Evolutionary conservation across 2,113 vertebrate species (phyloP).

Genomic region (Lutjanus erythropterus): DNA sequence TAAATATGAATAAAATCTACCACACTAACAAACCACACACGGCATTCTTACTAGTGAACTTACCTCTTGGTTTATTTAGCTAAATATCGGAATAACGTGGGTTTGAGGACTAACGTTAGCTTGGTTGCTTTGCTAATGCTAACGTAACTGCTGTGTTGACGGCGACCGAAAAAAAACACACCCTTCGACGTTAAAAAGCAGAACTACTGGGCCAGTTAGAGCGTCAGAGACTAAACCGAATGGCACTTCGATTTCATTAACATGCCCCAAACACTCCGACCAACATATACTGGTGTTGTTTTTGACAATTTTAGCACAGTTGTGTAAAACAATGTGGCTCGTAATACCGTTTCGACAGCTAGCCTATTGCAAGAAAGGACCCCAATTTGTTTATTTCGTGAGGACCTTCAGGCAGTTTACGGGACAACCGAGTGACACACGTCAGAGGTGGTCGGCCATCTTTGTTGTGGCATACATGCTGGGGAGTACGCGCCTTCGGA

Average conservation of each 20-base stretch:
- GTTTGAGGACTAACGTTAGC: conserved; percentile 2
- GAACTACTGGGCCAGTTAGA: conserved; percentile 13
- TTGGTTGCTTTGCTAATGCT: conserved; percentile 51
- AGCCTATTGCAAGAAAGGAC: conserved; percentile 71
- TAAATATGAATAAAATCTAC: not conserved
- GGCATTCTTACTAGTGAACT: not conserved
- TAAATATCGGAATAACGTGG: conserved; percentile 16
- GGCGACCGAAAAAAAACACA: conserved; percentile 52
- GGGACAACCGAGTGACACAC: conserved; percentile 30
- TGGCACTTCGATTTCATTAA: not conserved
- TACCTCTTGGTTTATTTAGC: conserved; percentile 51
- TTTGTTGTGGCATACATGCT: conserved; percentile 48
- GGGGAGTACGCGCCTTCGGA: not conserved
- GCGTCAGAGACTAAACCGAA: not conserved
- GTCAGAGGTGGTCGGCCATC: conserved; percentile 55
- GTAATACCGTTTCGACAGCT: conserved; percentile 43
- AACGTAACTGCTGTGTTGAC: conserved; percentile 36
- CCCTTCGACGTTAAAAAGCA: conserved; percentile 54
- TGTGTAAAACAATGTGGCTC: conserved; percentile 62
- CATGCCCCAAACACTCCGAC: conserved; percentile 14
- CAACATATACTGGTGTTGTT: not conserved
- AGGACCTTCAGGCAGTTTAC: conserved; percentile 78
- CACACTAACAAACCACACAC: not conserved
- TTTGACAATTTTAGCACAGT: conserved; percentile 9
- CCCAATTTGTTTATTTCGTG: conserved; percentile 82